Percentiles rank a stretch among this genome's conserved stretches.
Evolutionary conservation across 37 sponge, comb jelly and placozoan genomes (phyloP).

Genomic region (Eunapius fragilis): DNA sequence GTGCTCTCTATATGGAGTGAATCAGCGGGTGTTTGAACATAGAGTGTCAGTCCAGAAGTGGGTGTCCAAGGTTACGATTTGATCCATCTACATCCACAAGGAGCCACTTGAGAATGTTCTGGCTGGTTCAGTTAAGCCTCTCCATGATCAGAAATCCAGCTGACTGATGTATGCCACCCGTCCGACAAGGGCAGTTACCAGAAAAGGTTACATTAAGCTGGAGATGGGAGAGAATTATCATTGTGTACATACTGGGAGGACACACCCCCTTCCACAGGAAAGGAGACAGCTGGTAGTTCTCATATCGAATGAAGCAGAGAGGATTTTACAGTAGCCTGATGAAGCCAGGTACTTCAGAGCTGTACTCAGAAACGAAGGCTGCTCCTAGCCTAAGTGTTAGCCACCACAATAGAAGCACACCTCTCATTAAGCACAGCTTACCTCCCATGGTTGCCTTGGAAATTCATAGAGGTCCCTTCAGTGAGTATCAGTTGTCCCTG

Average conservation of each 20-base stretch:
- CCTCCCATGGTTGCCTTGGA: neutral
- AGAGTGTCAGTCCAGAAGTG: neutral
- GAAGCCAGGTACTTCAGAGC: neutral
- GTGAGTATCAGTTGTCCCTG: slow-evolving; percentile 39
- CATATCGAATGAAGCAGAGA: slow-evolving; percentile 60
- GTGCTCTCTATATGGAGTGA: neutral
- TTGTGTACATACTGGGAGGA: neutral
- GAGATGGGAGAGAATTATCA: neutral
- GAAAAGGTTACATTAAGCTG: slow-evolving; percentile 32
- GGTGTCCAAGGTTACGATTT: slow-evolving; percentile 7
- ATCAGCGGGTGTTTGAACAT: neutral
- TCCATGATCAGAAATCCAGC: slow-evolving; percentile 50
- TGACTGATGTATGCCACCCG: slow-evolving; percentile 33
- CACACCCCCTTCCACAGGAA: slow-evolving; percentile 25
- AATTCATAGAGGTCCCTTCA: slow-evolving; percentile 5
- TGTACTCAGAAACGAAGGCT: slow-evolving; percentile 35
- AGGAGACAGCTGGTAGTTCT: slow-evolving; percentile 12
- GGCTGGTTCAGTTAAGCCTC: neutral
- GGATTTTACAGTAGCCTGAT: slow-evolving; percentile 51
- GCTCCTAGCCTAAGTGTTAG: slow-evolving; percentile 53
- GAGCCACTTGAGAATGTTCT: slow-evolving; percentile 24
- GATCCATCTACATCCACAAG: neutral
- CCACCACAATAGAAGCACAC: neutral
- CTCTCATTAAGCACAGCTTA: no score
- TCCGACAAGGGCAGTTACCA: slow-evolving; percentile 42